Percentiles rank a stretch among this genome's conserved stretches.
Conservation (phyloP, 2,888 invertebrate species). For the Anaspis maculata region DNA sequence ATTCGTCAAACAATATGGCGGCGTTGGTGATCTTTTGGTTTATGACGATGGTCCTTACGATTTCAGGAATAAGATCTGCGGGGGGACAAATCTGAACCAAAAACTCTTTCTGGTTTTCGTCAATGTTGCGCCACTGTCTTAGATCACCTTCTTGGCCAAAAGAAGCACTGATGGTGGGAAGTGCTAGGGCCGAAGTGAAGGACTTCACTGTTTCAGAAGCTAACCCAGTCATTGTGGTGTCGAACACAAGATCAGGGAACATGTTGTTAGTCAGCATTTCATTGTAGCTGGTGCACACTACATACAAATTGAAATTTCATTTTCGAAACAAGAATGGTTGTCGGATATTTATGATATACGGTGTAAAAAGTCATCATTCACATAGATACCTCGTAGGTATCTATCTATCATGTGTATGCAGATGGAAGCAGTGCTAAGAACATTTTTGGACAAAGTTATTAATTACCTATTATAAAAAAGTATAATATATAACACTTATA, state of each 20-base stretch:
- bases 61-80: constrained; percentile 75
- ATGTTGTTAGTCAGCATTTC: constrained; percentile 54
- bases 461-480: no score
- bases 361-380: no score
- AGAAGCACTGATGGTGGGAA: constrained; percentile 79
- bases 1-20: constrained; percentile 82
- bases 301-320: no score
- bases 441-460: no score
- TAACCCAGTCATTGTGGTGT: constrained; percentile 72
- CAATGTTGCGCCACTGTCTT: constrained; percentile 71
- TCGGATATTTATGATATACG: no score
- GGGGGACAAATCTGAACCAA: constrained; percentile 79
- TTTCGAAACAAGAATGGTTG: no score
- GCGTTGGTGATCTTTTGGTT: constrained; percentile 85
- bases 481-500: constrained; percentile 45
- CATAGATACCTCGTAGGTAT: no score
- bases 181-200: constrained; percentile 66
- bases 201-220: constrained; percentile 81
- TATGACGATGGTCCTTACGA: constrained; percentile 70
- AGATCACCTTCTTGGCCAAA: constrained; percentile 80
- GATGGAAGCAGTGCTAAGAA: no score
- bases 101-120: constrained; percentile 61
- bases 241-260: constrained; percentile 71
- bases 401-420: no score
- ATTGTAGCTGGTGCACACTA: constrained; percentile 67